phyloP scores from a whole-genome alignment of 30 jellyfish, hydroid and myxozoan species.

The Cassiopea andromeda region DNA sequence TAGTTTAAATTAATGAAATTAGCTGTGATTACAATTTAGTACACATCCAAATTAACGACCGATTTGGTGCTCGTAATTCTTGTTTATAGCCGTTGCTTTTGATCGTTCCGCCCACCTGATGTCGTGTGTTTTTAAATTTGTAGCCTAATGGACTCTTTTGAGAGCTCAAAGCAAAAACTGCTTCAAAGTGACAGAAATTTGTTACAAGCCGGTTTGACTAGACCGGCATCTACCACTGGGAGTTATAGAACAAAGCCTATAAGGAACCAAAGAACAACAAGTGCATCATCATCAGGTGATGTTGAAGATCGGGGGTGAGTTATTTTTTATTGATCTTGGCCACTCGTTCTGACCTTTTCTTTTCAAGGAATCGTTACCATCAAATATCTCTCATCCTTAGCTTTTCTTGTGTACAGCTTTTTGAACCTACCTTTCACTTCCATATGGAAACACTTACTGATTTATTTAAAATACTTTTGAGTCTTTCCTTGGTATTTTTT shows the following conservation, averaged over 20 bases:
- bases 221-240: conserved; percentile 79
- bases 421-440: no score
- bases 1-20: not conserved
- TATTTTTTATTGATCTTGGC: not conserved
- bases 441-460: no score
- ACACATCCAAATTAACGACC: not conserved
- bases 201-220: conserved; percentile 81
- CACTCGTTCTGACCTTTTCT: no score
- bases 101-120: not conserved
- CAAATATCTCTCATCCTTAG: no score
- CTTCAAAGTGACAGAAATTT: conserved; percentile 92
- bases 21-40: not conserved
- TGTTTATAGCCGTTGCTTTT: not conserved
- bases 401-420: no score
- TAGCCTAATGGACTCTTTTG: conserved; percentile 91
- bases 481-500: no score
- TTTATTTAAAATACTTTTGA: no score
- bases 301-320: not conserved
- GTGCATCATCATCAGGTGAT: conserved; percentile 57
- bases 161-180: conserved; percentile 89
- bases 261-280: conserved; percentile 61
- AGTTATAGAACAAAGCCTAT: conserved; percentile 53
- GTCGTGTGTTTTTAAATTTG: not conserved
- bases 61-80: not conserved
- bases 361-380: no score